Evolutionary conservation across 2,888 invertebrate genomes (phyloP), one percentile per base, ranked within the genome.

Genomic region (Pseudoips prasinana): DNA sequence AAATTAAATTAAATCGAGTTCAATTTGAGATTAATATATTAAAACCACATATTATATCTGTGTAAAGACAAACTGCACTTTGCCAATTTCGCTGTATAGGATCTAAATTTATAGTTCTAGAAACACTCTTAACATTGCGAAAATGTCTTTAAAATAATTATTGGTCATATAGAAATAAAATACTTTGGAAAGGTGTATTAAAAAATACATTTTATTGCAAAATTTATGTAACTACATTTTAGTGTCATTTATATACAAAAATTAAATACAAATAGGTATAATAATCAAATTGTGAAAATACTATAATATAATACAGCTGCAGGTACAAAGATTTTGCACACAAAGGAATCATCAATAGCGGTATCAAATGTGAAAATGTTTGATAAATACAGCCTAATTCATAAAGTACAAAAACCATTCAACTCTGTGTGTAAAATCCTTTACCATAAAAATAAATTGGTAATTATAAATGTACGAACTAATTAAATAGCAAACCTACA

Each of bases 171-270:
- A 23, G 5, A 37, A 62, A 61, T 46, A 58, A 79, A 78, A 64
- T 33, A 14, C 52, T 31, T 40, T 46, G 39, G 43, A 81, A 82
- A 84, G 77, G 83, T 86, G 83, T 88, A 88, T 78, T 88, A 86
- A 88, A 14, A 87, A 88, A 88, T 87, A 87, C 87, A 77, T 76
- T 88, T 87, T 85, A 87, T 87, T 87, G 87, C 83, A 77, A 83
- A 85, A 82, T 69, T 75, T 85, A 82, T 77, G 77, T 79, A 77
- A 72, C 83, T 85, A 85, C 74, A 76, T 75, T 77, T 76, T 70
- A 78, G 80, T 83, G 86, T 84, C 78, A 77, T 75, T 77, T 84
- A 86, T 87, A 86, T 87, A 88, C 85, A 88, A 80, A 85, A 82
- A 84, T 77, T 78, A 76, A 86, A 83, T 82, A 84, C 67, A 78